Base-by-base conservation (phyloP, 30 jellyfish, hydroid and myxozoan genomes). In the Aurelia sp. region DNA sequence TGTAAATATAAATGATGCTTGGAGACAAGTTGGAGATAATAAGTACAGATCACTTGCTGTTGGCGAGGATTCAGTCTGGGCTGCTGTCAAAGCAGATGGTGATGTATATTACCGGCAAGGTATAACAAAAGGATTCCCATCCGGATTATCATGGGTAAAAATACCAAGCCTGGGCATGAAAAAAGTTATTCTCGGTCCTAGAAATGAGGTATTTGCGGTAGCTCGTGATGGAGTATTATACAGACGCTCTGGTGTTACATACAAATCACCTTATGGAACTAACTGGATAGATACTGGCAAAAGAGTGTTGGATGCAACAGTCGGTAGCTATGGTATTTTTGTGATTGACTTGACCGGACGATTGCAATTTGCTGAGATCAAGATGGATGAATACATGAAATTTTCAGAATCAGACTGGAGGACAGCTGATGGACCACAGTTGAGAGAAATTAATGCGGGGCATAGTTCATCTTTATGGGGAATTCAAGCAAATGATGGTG, bases 401-500 rank as follows among this genome's bases (percentile, higher is more conserved):
- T 19, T 67, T 31, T 16, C 40, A 12, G 17, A 64, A 5, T 20
- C 86, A 51, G 38, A 35, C 48, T 73, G 83, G 83, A 48, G 20
- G 18, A 69, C 40, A 13, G 81, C 63, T 10, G 65, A 50, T 33
- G 90, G 81, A 7, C 16, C 89, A 8, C 55, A 44, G 55, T 50
- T 85, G 83, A 64, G 51, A 38, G 19, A 51, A 8, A 72, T 91
- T 22, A 64, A 33, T 20, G 85, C 97, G 15, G 98, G 98, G 15
- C 84, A 67, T 53, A 94, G 96, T 9, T 85, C 86, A 11, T 72
- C 87, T 41, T 57, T 92, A 18, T 86, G 92, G 95, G 95, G 86
- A 12, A 33, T 72, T 17, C 69, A 63, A 18, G 24, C 74, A 44
- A 44, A 44, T 13, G 73, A 78, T 64, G 97, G 97, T 3, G 88